Evolutionary conservation across 2,113 vertebrate genomes (phyloP).

Genomic region (Rhinogobius similis): DNA sequence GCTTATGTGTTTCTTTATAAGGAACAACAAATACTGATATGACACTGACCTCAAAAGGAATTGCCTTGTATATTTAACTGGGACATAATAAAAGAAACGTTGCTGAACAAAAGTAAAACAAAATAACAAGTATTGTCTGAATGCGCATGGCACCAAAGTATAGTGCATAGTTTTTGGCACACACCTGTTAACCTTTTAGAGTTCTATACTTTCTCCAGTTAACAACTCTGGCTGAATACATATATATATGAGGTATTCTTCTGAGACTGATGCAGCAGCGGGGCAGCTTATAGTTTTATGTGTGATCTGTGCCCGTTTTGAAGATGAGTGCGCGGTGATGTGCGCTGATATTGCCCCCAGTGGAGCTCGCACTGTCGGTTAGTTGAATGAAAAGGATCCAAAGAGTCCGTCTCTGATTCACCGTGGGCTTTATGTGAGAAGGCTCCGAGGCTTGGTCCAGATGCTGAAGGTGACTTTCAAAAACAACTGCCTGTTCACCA

Average conservation of each 20-base stretch:
- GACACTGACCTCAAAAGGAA: neutral
- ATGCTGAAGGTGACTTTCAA: conserved; percentile 69
- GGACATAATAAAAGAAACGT: neutral
- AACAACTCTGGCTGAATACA: neutral
- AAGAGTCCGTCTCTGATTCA: conserved; percentile 25
- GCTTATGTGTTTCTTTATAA: neutral
- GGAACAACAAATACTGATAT: neutral
- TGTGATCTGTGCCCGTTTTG: neutral
- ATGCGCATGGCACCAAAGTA: neutral
- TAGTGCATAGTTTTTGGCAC: conserved; percentile 3
- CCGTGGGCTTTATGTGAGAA: conserved; percentile 11
- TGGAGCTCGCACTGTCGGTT: conserved; percentile 37
- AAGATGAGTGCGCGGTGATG: conserved; percentile 25
- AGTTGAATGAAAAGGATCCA: conserved; percentile 28
- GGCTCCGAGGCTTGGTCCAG: conserved; percentile 29
- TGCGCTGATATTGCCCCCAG: conserved; percentile 19
- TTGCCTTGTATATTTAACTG: neutral
- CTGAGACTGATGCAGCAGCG: neutral
- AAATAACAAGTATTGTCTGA: neutral
- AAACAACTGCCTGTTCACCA: conserved; percentile 17
- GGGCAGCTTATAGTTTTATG: conserved; percentile 16
- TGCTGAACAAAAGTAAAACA: neutral
- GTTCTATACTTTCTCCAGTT: neutral
- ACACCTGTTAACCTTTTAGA: conserved; percentile 6
- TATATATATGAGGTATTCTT: neutral